These are phyloP conservation scores for Cephus sareptanus DNA, from an alignment of 2,888 invertebrate genomes.

Conservation along the genomic window DNA sequence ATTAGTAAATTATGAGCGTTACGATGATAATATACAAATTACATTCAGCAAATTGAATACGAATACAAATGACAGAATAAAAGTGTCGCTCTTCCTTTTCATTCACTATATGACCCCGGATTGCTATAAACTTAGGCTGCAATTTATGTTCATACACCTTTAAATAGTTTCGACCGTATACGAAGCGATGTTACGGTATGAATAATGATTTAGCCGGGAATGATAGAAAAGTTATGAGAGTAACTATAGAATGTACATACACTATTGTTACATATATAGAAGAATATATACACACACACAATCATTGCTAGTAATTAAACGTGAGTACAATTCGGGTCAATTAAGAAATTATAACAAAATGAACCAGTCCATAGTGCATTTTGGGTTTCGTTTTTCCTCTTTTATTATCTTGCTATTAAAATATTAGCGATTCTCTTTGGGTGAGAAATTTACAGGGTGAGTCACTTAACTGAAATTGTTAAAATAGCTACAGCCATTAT, in stretches of 20 bases:
- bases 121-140: background rate
- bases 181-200: background rate
- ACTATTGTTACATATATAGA: background rate
- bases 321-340: background rate
- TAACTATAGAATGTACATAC: background rate
- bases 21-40: background rate
- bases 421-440: conserved; percentile 39
- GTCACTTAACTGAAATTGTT: background rate
- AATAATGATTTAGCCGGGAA: no score
- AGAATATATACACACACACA: background rate
- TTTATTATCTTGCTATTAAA: conserved; percentile 26
- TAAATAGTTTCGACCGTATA: background rate
- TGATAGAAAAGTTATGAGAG: no score
- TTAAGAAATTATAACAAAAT: background rate
- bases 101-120: background rate
- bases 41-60: background rate
- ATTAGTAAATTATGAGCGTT: conserved; percentile 13
- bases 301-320: background rate
- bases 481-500: background rate
- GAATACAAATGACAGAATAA: conserved; percentile 5
- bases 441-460: conserved; percentile 32
- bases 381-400: background rate
- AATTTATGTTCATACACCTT: background rate
- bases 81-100: background rate
- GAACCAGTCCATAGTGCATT: background rate